Evolutionary conservation across 2,113 vertebrate species (phyloP), one percentile per base, ranked within the genome.

Genomic region (Phrynosoma blainvillii): DNA sequence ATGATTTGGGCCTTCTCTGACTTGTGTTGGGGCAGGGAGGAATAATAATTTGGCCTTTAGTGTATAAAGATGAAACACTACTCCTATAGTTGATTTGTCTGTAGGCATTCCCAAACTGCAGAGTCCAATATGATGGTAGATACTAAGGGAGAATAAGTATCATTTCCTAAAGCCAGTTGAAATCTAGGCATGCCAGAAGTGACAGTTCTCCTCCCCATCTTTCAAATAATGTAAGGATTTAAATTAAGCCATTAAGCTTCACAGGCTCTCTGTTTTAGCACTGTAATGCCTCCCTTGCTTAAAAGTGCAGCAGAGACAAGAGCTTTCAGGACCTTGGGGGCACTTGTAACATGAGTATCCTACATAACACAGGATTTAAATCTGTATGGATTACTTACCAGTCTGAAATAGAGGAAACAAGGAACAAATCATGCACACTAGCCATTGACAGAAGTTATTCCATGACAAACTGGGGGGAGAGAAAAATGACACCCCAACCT

Each of bases 321-420:
- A 90, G 86, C 68, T 91, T 71, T 87, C 84, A 83, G 90, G 76
- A 90, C 71, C 92, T 91, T 82, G 70, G 52, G 59, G 89, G 92
- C 87, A 75, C 83, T 89, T 92, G 91, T 93, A 95, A 94, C 52
- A 86, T 89, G 91, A 95, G 88, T 91, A 88, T 92, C 80, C 85
- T 89, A 77, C 16, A 77, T 87, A 87, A 92, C 88, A 89, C 88
- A 78, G 40, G 47, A 62, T 86, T 93, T 92, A 93, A 93, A 65
- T 91, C 92, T 91, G 89, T 87, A 89, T 75, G 90, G 89, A 91
- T 94, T 92, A 85, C 82, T 88, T 92, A 81, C n/a, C 76, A 91
- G 91, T 81, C 94, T 89, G 89, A 93, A 88, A 94, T 87, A 66
- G 90, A 92, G 90, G 90, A 93, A 94, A 94, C 89, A 86, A 87